These are phyloP conservation scores for Drosophila murphyi DNA, from an alignment of 1,140 invertebrate species.

Conservation along the genomic window DNA sequence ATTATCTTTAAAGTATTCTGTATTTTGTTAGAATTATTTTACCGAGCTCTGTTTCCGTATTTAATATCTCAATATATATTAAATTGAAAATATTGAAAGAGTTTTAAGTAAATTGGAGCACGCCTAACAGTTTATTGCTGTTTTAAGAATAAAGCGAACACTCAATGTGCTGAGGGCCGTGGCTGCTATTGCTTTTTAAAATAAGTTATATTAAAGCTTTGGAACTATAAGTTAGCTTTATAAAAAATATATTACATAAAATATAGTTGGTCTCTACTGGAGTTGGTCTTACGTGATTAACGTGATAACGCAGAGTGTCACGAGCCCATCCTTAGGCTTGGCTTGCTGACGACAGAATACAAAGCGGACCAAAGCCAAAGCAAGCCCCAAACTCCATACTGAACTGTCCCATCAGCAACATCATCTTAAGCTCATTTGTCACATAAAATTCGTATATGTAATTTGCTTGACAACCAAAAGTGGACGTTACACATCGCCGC, in stretches of 20 bases:
- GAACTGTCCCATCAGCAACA: constrained; percentile 69
- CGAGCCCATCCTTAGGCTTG: constrained; percentile 26
- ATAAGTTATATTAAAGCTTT: no score
- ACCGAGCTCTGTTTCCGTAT: no score
- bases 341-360: neutral
- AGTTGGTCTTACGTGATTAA: constrained; percentile 4
- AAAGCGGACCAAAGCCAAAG: constrained; percentile 21
- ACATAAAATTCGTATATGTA: constrained; percentile 83
- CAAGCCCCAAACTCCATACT: constrained; percentile 27
- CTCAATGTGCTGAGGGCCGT: no score
- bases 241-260: neutral
- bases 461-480: constrained; percentile 82
- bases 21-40: no score
- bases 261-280: neutral
- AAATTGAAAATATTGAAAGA: no score
- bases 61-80: no score
- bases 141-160: no score
- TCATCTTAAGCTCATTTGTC: constrained; percentile 81
- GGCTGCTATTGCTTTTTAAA: no score
- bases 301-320: constrained; percentile 24
- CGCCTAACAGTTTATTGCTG: no score
- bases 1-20: no score
- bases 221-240: no score
- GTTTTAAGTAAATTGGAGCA: no score
- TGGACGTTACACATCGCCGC: constrained; percentile 75